A percentile compares a stretch with the other conserved stretches of the same genome.
phyloP scores from a whole-genome alignment of 1,140 invertebrate genomes.

The Triops longicaudatus region DNA sequence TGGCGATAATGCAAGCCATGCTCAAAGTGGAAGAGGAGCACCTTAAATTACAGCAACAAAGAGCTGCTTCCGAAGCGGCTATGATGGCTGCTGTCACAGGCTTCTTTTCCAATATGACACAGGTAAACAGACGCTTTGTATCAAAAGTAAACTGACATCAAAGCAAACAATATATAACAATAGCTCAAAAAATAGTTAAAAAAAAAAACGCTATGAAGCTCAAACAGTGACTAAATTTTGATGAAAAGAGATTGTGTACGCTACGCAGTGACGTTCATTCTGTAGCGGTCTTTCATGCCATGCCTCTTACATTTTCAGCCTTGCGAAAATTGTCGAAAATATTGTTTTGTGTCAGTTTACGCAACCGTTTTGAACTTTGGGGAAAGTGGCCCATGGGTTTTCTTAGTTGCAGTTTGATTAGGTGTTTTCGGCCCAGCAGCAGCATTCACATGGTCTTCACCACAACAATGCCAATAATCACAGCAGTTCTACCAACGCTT shows the following conservation, averaged over 20 bases:
- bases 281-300: too few species aligned
- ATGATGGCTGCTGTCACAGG: slow-evolving; percentile 30
- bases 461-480: slow-evolving; percentile 7
- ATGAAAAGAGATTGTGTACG: too few species aligned
- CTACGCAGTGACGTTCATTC: too few species aligned
- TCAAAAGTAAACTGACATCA: neutral
- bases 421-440: slow-evolving; percentile 3
- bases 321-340: too few species aligned
- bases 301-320: too few species aligned
- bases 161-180: neutral
- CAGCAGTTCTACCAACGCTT: slow-evolving; percentile 10
- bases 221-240: too few species aligned
- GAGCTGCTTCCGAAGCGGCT: slow-evolving; percentile 27
- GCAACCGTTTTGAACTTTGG: neutral
- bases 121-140: slow-evolving; percentile 6
- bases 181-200: too few species aligned
- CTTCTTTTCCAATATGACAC: slow-evolving; percentile 30
- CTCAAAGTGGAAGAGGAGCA: slow-evolving; percentile 29
- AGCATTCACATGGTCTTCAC: neutral
- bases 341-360: neutral
- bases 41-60: slow-evolving; percentile 28
- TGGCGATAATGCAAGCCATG: slow-evolving; percentile 20
- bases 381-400: neutral
- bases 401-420: slow-evolving; percentile 12
- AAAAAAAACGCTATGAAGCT: too few species aligned